Evolutionary conservation across 2,797 vertebrate species (phyloP), one percentile per base, ranked within the genome.

Genomic region (Rhynchonycteris naso): DNA sequence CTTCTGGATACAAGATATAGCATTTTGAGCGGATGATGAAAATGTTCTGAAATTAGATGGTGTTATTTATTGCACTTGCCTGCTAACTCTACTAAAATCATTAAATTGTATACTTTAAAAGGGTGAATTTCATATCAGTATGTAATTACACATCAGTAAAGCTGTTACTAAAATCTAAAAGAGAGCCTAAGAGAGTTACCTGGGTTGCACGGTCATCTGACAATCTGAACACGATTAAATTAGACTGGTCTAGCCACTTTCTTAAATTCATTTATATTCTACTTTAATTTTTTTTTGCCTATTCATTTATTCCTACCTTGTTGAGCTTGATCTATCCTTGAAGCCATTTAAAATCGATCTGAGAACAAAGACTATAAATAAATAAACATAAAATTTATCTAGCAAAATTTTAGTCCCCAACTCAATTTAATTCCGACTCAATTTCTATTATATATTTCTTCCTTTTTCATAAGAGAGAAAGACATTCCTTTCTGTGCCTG

Each of bases 111-210:
- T 0, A 58, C 33, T 88, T 94, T 47, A 28, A 84, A 96, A 80
- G 26, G 26, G 5, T 69, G 21, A 50, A 69, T 90, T 82, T 58
- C 83, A 82, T 43, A n/a, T n/a, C n/a, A 16, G 8, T 47, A 1
- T 76, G 4, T 30, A 35, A 74, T 76, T 72, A 84, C 11, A 76
- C 2, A 2, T 93, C 66, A 76, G 47, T 54, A 84, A 71, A 91
- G 13, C 47, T 88, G n/a, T 65, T 69, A 68, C 28, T 93, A 79
- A 91, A 95, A 78, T 75, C 35, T 81, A 72, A n/a, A 76, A 58
- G 59, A 63, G 4, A 43, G 14, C 24, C 52, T 71, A 58, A 74
- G 38, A 83, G 43, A n/a, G 3, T 65, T 66, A 89, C 58, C 33
- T 69, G 74, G n/a, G 47, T 59, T 68, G 86, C 16, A 71, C 4